Conservation (phyloP, 2,797 vertebrate genomes). For the Lophotriccus pileatus region DNA sequence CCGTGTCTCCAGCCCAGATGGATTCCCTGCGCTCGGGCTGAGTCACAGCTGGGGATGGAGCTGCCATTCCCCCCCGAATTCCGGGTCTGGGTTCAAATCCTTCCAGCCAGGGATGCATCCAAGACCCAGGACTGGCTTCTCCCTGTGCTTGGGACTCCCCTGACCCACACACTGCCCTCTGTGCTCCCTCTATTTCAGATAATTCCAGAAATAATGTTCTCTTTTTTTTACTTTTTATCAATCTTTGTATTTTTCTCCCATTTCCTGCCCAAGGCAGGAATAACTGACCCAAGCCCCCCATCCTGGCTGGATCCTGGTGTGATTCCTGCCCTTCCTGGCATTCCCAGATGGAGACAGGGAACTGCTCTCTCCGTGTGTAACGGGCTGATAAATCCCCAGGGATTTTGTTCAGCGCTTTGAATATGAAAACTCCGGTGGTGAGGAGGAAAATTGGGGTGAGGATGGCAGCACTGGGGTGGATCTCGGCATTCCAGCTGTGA, state of each 20-base stretch:
- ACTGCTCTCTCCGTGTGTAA: background rate
- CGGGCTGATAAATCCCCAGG: background rate
- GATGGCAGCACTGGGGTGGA: background rate
- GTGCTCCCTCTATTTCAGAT: no score
- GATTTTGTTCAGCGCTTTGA: background rate
- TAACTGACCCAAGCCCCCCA: no score
- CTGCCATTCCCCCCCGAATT: background rate
- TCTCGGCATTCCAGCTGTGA: background rate
- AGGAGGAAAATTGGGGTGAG: fast-evolving
- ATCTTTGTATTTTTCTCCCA: no score
- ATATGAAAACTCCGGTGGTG: background rate
- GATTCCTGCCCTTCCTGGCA: no score
- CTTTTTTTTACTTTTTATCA: no score
- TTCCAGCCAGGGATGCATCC: background rate
- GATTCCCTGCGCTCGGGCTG: background rate
- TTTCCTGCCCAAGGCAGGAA: no score
- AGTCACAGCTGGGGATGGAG: background rate
- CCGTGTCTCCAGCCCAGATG: background rate
- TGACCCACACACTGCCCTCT: no score
- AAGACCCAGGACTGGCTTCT: background rate
- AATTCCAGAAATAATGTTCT: no score
- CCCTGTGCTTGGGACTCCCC: no score
- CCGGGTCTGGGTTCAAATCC: background rate
- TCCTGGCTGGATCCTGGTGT: no score
- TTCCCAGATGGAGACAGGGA: background rate